These are phyloP conservation scores for Oreohelix idahoensis DNA, from an alignment of 1,140 invertebrate genomes.

Conservation along the genomic window DNA sequence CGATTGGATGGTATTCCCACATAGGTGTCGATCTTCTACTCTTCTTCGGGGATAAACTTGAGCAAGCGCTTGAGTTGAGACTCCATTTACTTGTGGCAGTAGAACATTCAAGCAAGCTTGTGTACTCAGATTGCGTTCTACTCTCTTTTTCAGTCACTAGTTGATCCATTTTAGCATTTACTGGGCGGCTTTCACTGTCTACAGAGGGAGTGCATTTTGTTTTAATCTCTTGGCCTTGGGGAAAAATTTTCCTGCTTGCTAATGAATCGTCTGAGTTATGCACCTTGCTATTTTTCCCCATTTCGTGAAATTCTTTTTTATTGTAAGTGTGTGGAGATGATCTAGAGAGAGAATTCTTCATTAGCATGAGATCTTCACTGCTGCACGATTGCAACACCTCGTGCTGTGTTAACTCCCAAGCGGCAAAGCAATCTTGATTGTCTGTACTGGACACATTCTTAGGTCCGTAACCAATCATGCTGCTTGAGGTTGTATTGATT, in stretches of 20 bases:
- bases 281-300: neutral
- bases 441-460: neutral
- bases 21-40: neutral
- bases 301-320: neutral
- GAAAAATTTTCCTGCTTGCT: neutral
- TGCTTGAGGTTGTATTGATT: neutral
- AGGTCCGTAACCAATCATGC: neutral
- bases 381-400: conserved; percentile 2
- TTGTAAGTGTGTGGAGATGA: neutral
- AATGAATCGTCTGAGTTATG: neutral
- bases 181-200: neutral
- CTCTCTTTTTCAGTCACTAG: neutral
- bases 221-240: neutral
- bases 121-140: neutral
- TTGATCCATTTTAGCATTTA: neutral
- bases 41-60: neutral
- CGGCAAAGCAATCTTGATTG: neutral
- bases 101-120: neutral
- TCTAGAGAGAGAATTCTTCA: neutral
- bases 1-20: neutral
- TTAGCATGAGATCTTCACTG: neutral
- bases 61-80: neutral
- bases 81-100: neutral
- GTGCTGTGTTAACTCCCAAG: neutral
- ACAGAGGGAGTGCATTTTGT: neutral